Evolutionary conservation across 2,797 vertebrate genomes (phyloP), one percentile per base, ranked within the genome.

Genomic region (Sphenodon punctatus): DNA sequence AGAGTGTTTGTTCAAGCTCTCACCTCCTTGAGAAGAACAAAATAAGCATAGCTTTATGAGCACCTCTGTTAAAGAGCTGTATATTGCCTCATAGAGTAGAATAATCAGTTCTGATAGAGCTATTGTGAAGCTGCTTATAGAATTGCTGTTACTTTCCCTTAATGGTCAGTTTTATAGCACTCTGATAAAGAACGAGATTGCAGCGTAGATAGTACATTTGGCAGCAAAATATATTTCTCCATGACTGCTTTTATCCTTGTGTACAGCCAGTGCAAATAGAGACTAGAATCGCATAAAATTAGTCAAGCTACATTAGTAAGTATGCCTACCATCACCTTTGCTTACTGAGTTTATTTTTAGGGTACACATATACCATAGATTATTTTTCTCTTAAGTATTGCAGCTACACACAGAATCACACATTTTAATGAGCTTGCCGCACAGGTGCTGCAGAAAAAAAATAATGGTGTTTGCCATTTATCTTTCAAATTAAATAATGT

Each of bases 401-500:
- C 92, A 94, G 91, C 93, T 93, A 93, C 88, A 94, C 92, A 94
- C 74, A 90, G 94, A 95, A 95, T 96, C 93, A 93, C 95, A 96
- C 94, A 96, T 96, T 96, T 95, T 96, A 96, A 96, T 96, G 94
- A 96, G 94, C 93, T 92, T 84, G 92, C 93, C 92, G 95, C 94
- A 96, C 95, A 96, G 95, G 95, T 96, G 95, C 90, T 95, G 85
- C 92, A 93, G 90, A 86, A 89, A 95, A 93, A 94, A 95, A 96
- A 95, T 95, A 96, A 96, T 95, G 91, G 95, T 96, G 95, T 96
- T 96, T 96, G 95, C 95, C 95, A 96, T 96, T 96, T 96, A 96
- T 95, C 95, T 95, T 96, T 96, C 95, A 96, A 96, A 96, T 96
- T 96, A 96, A 96, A 96, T 96, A 96, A 96, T 96, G 93, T 96